Percentiles rank a stretch among this genome's conserved stretches.
Conservation (phyloP, 2,888 invertebrate genomes). For the Sesia apiformis region DNA sequence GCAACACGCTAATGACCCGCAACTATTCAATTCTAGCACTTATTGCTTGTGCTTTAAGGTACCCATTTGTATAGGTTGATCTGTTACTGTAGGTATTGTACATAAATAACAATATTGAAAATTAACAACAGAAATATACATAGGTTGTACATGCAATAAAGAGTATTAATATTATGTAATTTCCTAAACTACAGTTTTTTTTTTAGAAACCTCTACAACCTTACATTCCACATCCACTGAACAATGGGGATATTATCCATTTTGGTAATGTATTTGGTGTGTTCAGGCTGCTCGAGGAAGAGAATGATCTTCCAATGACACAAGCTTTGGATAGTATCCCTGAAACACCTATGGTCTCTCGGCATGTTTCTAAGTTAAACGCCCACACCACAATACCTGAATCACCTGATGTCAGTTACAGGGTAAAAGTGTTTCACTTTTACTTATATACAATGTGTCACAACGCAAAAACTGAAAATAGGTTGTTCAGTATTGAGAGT, state of each 20-base stretch:
- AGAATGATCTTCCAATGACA: constrained; percentile 51
- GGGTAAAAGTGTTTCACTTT: constrained; percentile 19
- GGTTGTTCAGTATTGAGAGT: no score
- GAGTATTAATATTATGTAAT: no score
- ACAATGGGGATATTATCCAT: constrained; percentile 53
- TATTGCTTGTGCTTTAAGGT: no score
- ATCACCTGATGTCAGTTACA: constrained; percentile 61
- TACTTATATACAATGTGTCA: no score
- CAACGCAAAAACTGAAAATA: no score
- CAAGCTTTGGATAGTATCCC: constrained; percentile 48
- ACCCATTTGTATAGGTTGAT: no score
- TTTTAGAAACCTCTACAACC: constrained; percentile 46
- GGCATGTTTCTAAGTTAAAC: constrained; percentile 27
- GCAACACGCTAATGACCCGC: no score
- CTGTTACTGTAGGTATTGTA: no score
- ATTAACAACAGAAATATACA: no score
- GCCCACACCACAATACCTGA: constrained; percentile 44
- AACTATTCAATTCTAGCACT: no score
- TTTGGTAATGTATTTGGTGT: constrained; percentile 59
- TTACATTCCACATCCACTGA: constrained; percentile 48
- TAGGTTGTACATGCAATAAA: no score
- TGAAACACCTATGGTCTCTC: constrained; percentile 38
- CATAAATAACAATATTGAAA: no score
- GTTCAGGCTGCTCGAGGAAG: constrained; percentile 47
- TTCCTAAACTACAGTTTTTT: not conserved